Conservation (phyloP, 1,140 invertebrate genomes). For the Eubasilissa regina region DNA sequence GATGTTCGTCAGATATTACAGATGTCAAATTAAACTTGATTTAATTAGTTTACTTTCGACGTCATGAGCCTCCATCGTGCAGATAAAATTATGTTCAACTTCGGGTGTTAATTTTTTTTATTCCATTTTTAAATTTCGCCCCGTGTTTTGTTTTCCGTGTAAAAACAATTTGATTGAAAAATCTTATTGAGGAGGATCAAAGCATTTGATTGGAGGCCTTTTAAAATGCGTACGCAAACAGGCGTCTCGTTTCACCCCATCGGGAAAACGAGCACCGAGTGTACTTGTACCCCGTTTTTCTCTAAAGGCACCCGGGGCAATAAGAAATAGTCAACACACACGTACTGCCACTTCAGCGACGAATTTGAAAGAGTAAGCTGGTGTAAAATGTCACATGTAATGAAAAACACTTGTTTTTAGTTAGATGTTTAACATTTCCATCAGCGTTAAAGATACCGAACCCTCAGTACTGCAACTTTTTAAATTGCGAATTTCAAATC, state of each 20-base stretch:
- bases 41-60: too few relatives aligned
- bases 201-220: constrained; percentile 39
- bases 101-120: too few relatives aligned
- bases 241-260: constrained; percentile 4
- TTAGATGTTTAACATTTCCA: too few relatives aligned
- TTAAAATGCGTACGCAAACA: constrained; percentile 37
- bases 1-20: too few relatives aligned
- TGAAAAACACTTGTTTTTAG: neutral
- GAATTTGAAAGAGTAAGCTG: constrained; percentile 12
- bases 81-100: too few relatives aligned
- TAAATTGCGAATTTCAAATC: too few relatives aligned
- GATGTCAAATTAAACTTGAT: too few relatives aligned
- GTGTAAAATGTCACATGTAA: neutral
- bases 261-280: constrained; percentile 6
- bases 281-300: constrained; percentile 2
- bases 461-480: too few relatives aligned
- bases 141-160: neutral
- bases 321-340: neutral
- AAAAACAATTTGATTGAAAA: constrained; percentile 35
- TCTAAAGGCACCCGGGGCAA: constrained; percentile 11
- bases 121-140: too few relatives aligned
- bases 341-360: constrained; percentile 24
- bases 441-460: too few relatives aligned
- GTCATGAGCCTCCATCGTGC: too few relatives aligned
- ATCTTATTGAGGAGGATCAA: constrained; percentile 22